Conservation (phyloP, 2,113 vertebrate genomes). For the human (Homo sapiens) region DNA sequence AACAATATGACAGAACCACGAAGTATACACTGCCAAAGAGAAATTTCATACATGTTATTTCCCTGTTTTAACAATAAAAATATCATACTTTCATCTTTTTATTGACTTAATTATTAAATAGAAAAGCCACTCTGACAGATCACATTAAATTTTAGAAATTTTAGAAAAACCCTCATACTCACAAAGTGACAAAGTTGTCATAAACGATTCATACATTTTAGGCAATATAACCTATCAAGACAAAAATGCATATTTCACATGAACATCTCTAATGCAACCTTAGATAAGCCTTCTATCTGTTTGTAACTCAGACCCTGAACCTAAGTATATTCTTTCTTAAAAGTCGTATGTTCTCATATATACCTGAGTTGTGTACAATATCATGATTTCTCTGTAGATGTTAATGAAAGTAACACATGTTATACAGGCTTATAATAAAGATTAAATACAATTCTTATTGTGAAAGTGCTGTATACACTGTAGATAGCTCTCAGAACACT, state of each 20-base stretch:
- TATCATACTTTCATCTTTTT: neutral
- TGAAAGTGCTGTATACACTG: neutral
- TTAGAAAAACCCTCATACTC: neutral
- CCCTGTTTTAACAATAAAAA: neutral
- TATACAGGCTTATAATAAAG: neutral
- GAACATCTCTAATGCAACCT: neutral
- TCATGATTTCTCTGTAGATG: neutral
- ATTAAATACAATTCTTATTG: neutral
- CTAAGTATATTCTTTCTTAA: neutral
- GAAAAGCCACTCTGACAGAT: neutral
- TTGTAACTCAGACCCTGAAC: neutral
- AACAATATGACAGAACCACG: neutral
- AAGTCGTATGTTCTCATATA: neutral
- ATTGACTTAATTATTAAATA: neutral
- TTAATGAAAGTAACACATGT: neutral
- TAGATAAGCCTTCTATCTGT: neutral
- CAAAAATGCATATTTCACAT: neutral
- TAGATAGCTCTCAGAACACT: neutral
- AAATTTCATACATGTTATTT: neutral
- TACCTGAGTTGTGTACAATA: neutral
- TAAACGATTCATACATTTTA: neutral
- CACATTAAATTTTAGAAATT: neutral
- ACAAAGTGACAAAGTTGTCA: neutral
- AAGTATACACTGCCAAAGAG: neutral
- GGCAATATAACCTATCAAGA: slow-evolving; percentile 21